Evolutionary conservation across 2,888 invertebrate species (phyloP).

Genomic region (Apoda limacodes): DNA sequence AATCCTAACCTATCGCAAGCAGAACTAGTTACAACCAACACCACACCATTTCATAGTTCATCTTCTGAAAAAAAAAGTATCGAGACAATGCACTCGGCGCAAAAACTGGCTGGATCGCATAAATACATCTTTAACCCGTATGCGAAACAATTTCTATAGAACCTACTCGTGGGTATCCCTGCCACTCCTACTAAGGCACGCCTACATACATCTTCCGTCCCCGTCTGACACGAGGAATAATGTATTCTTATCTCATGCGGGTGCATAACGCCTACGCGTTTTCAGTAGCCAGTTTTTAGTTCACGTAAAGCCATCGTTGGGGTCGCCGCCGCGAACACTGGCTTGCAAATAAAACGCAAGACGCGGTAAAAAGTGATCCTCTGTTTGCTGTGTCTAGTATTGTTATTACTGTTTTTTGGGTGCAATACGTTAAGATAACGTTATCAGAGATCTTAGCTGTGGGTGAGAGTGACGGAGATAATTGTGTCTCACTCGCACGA

Average conservation of each 20-base stretch:
- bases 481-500: constrained; percentile 25
- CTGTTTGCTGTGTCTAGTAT: constrained; percentile 24
- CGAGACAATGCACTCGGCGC: constrained; percentile 56
- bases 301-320: constrained; percentile 47
- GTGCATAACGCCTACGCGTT: constrained; percentile 54
- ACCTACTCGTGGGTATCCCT: constrained; percentile 50
- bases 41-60: constrained; percentile 43
- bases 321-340: constrained; percentile 35
- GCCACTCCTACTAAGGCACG: constrained; percentile 45
- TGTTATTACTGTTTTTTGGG: constrained; percentile 22
- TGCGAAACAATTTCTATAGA: constrained; percentile 24
- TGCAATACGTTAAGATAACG: constrained; percentile 20
- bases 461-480: constrained; percentile 25
- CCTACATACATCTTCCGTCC: constrained; percentile 35
- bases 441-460: constrained; percentile 24
- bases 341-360: constrained; percentile 23
- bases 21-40: too few relatives aligned
- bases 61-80: constrained; percentile 36
- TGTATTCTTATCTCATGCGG: constrained; percentile 34
- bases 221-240: constrained; percentile 21
- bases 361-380: constrained; percentile 28
- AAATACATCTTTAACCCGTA: constrained; percentile 37
- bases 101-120: constrained; percentile 42
- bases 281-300: constrained; percentile 60
- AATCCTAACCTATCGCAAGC: too few relatives aligned